phyloP scores from a whole-genome alignment of 1,140 invertebrate species.

The Heliconius melpomene region DNA sequence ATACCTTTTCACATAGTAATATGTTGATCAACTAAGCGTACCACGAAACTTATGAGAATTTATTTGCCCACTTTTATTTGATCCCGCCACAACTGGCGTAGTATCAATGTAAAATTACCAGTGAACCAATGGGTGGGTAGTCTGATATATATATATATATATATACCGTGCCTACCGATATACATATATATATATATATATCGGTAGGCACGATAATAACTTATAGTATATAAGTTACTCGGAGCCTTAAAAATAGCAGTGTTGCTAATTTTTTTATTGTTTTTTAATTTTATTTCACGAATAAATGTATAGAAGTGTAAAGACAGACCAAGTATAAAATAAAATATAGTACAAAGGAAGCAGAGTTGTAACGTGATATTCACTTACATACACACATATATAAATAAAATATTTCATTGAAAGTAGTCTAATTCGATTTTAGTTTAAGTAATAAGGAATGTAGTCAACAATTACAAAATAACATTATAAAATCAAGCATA shows the following conservation, averaged over 20 bases:
- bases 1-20: neutral
- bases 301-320: neutral
- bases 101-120: neutral
- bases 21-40: neutral
- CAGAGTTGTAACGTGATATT: neutral
- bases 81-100: neutral
- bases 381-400: neutral
- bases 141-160: neutral
- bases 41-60: neutral
- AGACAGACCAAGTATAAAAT: neutral
- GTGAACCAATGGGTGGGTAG: neutral
- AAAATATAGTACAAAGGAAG: neutral
- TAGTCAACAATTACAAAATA: neutral
- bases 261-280: neutral
- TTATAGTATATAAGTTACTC: neutral
- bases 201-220: neutral
- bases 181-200: neutral
- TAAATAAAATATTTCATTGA: neutral
- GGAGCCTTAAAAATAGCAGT: neutral
- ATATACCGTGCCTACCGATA: no score
- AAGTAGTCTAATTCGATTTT: neutral
- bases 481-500: neutral
- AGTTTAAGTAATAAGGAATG: conserved; percentile 5
- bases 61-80: neutral
- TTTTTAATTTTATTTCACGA: neutral